A percentile compares a stretch with the other conserved stretches of the same genome.
Evolutionary conservation across 2,113 vertebrate species (phyloP).

Genomic region (Leiothrix lutea): DNA sequence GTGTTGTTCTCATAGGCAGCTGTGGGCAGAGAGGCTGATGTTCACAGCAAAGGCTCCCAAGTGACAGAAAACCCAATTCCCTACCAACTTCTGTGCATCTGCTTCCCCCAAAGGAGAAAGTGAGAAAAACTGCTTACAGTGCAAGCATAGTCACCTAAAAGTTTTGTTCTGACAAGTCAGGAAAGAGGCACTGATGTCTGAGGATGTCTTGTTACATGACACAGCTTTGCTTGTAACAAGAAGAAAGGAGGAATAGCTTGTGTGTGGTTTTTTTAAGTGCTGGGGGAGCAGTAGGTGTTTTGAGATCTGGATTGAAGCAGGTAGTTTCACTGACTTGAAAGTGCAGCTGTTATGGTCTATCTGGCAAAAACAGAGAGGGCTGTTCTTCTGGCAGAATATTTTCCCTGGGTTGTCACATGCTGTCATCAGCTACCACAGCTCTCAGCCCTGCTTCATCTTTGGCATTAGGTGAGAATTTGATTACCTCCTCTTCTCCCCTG

Average conservation of each 20-base stretch:
- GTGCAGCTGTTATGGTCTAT: neutral
- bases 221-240: neutral
- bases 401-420: neutral
- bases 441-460: neutral
- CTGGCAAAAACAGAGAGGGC: neutral
- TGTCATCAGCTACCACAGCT: neutral
- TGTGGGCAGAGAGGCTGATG: neutral
- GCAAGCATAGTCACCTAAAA: neutral
- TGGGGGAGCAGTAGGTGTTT: neutral
- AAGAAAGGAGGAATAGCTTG: neutral
- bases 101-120: neutral
- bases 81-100: neutral
- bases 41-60: neutral
- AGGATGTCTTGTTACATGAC: neutral
- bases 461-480: neutral
- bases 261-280: neutral
- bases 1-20: neutral
- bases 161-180: slow-evolving; percentile 10
- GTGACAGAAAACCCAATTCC: neutral
- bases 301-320: neutral
- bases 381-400: neutral
- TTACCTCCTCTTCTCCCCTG: neutral
- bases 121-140: neutral
- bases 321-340: neutral
- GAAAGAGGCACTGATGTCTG: neutral